Percentiles rank a stretch among this genome's conserved stretches.
Evolutionary conservation across 2,113 vertebrate genomes (phyloP).

Genomic region (Hassar affinis): DNA sequence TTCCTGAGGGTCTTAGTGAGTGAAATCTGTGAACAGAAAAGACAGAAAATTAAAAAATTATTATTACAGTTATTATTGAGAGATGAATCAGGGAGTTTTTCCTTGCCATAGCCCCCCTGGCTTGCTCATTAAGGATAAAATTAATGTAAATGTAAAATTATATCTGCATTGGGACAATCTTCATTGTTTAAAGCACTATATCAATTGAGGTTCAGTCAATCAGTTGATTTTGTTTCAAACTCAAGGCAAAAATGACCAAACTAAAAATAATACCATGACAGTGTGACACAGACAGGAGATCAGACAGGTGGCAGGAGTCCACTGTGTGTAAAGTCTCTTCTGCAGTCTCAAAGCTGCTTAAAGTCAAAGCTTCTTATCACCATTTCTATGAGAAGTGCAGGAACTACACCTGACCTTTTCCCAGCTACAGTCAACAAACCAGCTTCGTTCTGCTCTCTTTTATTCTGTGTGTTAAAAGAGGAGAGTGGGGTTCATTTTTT

Average conservation of each 20-base stretch:
- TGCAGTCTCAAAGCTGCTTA: conserved; percentile 34
- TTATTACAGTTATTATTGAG: not conserved
- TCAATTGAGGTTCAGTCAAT: not conserved
- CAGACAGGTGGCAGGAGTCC: conserved; percentile 7
- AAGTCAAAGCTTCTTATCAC: conserved; percentile 29
- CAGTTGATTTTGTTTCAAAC: not conserved
- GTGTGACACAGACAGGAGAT: not conserved
- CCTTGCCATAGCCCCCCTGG: no score
- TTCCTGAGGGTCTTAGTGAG: no score
- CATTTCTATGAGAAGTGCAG: not conserved
- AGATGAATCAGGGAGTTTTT: no score
- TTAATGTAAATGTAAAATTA: no score
- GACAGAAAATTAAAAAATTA: not conserved
- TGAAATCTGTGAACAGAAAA: not conserved
- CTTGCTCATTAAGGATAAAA: no score
- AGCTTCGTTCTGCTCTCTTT: not conserved
- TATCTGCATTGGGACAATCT: no score
- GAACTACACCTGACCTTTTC: not conserved
- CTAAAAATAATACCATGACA: not conserved
- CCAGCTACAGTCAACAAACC: not conserved
- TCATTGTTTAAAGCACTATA: no score
- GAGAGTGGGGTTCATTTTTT: not conserved
- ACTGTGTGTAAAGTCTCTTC: not conserved
- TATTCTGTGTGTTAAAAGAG: not conserved
- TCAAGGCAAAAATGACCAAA: not conserved